Evolutionary conservation across 2,888 invertebrate species (phyloP).

Genomic region (Cyclophora albipunctata): DNA sequence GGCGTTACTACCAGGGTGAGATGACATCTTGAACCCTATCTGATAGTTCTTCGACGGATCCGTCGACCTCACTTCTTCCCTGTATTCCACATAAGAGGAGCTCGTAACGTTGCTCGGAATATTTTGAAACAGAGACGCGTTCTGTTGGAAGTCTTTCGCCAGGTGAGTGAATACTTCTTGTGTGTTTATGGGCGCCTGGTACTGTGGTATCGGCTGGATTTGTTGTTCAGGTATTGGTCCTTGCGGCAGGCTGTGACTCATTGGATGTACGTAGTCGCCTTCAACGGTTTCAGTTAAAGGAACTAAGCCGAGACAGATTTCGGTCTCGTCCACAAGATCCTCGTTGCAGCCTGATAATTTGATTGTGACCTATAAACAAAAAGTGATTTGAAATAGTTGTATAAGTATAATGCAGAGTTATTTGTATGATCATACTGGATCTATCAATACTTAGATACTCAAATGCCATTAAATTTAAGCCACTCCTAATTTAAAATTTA

Average conservation of each 20-base stretch:
- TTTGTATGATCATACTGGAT: too few relatives aligned
- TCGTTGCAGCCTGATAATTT: slow-evolving; percentile 50
- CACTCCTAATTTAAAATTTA: too few relatives aligned
- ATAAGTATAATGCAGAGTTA: too few relatives aligned
- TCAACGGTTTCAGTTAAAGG: slow-evolving; percentile 27
- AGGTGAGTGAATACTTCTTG: background rate
- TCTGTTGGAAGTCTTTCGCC: background rate
- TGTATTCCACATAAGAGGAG: background rate
- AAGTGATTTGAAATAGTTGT: background rate
- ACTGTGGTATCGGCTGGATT: background rate
- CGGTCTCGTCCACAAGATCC: slow-evolving; percentile 39
- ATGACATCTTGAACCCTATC: slow-evolving; percentile 11
- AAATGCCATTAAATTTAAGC: too few relatives aligned
- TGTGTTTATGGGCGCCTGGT: background rate
- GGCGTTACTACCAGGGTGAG: slow-evolving; percentile 1
- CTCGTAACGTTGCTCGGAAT: background rate
- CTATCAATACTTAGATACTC: too few relatives aligned
- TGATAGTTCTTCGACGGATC: slow-evolving; percentile 13
- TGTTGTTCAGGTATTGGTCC: slow-evolving; percentile 30
- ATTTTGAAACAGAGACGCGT: background rate
- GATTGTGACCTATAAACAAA: slow-evolving; percentile 36
- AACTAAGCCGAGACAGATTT: slow-evolving; percentile 46
- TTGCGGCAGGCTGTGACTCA: slow-evolving; percentile 35
- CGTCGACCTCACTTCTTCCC: background rate
- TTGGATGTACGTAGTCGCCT: slow-evolving; percentile 34